Conservation (phyloP, 2,113 vertebrate species). For the Chaetodon trifascialis region DNA sequence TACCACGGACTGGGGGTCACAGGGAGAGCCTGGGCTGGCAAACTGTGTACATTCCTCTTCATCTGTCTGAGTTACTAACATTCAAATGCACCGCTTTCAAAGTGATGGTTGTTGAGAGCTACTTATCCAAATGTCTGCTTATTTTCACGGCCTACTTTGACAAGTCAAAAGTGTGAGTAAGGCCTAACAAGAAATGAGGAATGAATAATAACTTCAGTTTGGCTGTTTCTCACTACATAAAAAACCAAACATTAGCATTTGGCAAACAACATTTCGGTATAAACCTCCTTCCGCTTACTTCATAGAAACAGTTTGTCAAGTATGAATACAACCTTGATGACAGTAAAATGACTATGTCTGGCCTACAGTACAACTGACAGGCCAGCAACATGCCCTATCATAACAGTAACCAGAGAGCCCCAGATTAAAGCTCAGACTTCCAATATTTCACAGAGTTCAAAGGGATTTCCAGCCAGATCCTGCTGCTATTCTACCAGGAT, state of each 20-base stretch:
- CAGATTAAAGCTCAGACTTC: conserved; percentile 60
- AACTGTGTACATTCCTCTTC: conserved; percentile 50
- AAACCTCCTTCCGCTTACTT: conserved; percentile 38
- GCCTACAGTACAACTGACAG: conserved; percentile 22
- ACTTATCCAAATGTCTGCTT: conserved; percentile 49
- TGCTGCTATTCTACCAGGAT: conserved; percentile 35
- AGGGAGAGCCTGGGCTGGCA: conserved; percentile 37
- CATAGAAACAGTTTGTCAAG: conserved; percentile 44
- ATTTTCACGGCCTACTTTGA: conserved; percentile 42
- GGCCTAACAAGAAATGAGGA: conserved; percentile 28
- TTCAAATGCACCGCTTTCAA: conserved; percentile 32
- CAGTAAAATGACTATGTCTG: conserved; percentile 60
- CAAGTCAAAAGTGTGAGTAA: conserved; percentile 31
- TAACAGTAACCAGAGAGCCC: conserved; percentile 57
- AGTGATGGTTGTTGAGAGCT: conserved; percentile 26
- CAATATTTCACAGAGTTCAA: conserved; percentile 68
- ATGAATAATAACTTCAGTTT: conserved; percentile 39
- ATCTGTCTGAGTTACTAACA: conserved; percentile 50
- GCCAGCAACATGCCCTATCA: conserved; percentile 60
- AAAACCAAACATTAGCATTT: conserved; percentile 53
- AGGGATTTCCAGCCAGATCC: conserved; percentile 56
- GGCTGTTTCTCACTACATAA: conserved; percentile 26
- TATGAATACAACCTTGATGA: conserved; percentile 52
- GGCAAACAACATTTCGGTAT: conserved; percentile 17
- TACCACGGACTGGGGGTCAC: conserved; percentile 61